Conservation (phyloP, 2,888 invertebrate species). For the Melinopterus prodromus region DNA sequence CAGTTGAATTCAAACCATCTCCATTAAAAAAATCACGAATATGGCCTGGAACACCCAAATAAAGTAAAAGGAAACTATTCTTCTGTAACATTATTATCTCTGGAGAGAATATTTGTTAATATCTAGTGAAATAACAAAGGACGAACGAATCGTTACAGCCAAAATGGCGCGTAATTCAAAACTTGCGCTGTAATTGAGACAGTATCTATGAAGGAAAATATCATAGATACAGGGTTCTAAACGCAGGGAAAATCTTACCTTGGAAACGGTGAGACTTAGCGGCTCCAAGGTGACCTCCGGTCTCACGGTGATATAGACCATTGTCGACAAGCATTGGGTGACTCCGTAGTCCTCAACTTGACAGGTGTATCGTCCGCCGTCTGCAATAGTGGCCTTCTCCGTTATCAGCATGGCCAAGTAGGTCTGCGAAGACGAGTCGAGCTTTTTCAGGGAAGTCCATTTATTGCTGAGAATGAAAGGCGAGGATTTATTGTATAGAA, state of each 20-base stretch:
- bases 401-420: constrained; percentile 77
- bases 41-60: too few relatives aligned
- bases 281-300: constrained; percentile 74
- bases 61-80: too few relatives aligned
- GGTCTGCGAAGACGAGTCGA: constrained; percentile 31
- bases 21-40: too few relatives aligned
- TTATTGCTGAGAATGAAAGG: constrained; percentile 29
- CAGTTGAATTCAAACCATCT: too few relatives aligned
- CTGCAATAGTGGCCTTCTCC: constrained; percentile 72
- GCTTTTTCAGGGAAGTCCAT: constrained; percentile 32
- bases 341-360: constrained; percentile 75
- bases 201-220: too few relatives aligned
- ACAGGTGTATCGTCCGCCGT: constrained; percentile 83
- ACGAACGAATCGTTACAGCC: too few relatives aligned
- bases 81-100: too few relatives aligned
- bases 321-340: constrained; percentile 71
- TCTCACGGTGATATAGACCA: constrained; percentile 68
- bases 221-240: too few relatives aligned
- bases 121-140: too few relatives aligned
- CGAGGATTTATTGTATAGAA: constrained; percentile 13
- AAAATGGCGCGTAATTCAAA: too few relatives aligned
- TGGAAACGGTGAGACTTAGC: constrained; percentile 73
- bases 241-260: constrained; percentile 62
- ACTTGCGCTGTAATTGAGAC: too few relatives aligned
- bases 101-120: too few relatives aligned